Base-by-base conservation (phyloP, 2,888 invertebrate species). In the Timema podura region DNA sequence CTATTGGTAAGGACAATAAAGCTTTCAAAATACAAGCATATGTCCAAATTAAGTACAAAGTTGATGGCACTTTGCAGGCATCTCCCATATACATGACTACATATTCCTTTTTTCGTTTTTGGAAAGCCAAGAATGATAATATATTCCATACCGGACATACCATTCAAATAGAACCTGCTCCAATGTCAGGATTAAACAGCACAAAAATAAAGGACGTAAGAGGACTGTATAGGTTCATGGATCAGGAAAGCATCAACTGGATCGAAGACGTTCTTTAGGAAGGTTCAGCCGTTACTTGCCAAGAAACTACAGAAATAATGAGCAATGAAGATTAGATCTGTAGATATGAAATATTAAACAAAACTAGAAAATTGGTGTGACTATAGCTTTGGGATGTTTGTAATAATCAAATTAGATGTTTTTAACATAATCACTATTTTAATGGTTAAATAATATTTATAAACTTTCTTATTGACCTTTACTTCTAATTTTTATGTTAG, bases 1-100 rank as follows among this genome's bases (percentile, higher is more conserved):
- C 47, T 13, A 45, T 47, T 13, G 47, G 10, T 13, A 47, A n/a
- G 46, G n/a, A n/a, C n/a, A n/a, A n/a, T n/a, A n/a, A n/a, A n/a
- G 46, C 2, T 47, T 65, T 47, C 45, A 65, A 65, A 45, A 65
- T 65, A 46, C 65, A 65, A 15, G 45, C 65, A 45, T 65, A 65
- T 47, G 15, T 15, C 11, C 47, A 54, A 46, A 13, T 48, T 45
- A 65, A 13, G 48, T 65, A 65, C n/a, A 47, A 46, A 65, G 46
- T 15, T 5, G 48, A 47, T 65, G 45, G 65, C 48, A 65, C 65
- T 47, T 47, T 47, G 16, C 47, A 15, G 48, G 46, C 54, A 54
- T 13, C 65, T 1, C 47, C 45, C 47, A 15, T 10, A 13, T 47
- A n/a, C 46, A 15, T 46, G 10, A 1, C 3, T 15, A 7, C 13